A percentile compares a stretch with the other conserved stretches of the same genome.
phyloP scores from a whole-genome alignment of 2,888 invertebrate species.

The Apantesis nais region DNA sequence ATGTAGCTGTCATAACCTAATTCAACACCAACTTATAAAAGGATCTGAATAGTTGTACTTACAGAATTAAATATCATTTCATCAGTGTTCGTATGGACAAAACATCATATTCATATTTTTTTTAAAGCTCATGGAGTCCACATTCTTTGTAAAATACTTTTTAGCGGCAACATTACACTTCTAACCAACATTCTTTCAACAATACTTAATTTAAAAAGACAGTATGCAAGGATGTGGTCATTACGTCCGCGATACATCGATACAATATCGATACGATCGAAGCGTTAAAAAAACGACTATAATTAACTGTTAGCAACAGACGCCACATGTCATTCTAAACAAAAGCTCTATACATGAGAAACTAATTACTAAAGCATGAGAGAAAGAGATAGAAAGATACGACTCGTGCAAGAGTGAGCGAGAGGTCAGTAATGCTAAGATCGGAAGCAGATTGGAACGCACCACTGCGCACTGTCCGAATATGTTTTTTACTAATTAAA shows the following conservation, averaged over 20 bases:
- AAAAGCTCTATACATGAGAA: slow-evolving; percentile 79
- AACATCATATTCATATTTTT: too few species aligned
- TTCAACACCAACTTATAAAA: too few species aligned
- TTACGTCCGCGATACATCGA: slow-evolving; percentile 53
- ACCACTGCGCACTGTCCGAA: slow-evolving; percentile 78
- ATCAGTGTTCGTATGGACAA: too few species aligned
- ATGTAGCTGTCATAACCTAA: too few species aligned
- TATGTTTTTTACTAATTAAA: slow-evolving; percentile 81
- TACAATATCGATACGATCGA: slow-evolving; percentile 65
- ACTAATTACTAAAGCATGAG: slow-evolving; percentile 73
- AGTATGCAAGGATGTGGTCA: slow-evolving; percentile 45
- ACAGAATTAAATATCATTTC: too few species aligned
- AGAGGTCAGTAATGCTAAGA: slow-evolving; percentile 58
- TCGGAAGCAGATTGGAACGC: slow-evolving; percentile 83
- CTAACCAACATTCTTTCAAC: slow-evolving; percentile 7
- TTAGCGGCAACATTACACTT: neutral
- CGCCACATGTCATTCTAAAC: slow-evolving; percentile 83
- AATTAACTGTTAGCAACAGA: slow-evolving; percentile 72
- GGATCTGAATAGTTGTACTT: too few species aligned
- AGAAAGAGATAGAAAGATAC: slow-evolving; percentile 52
- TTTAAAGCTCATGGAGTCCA: too few species aligned
- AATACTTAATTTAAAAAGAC: slow-evolving; percentile 32
- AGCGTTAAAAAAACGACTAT: slow-evolving; percentile 67
- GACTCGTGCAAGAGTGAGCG: slow-evolving; percentile 45
- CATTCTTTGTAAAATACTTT: neutral